Evolutionary conservation across 2,888 invertebrate genomes (phyloP).

Genomic region (Electrophaes corylata): DNA sequence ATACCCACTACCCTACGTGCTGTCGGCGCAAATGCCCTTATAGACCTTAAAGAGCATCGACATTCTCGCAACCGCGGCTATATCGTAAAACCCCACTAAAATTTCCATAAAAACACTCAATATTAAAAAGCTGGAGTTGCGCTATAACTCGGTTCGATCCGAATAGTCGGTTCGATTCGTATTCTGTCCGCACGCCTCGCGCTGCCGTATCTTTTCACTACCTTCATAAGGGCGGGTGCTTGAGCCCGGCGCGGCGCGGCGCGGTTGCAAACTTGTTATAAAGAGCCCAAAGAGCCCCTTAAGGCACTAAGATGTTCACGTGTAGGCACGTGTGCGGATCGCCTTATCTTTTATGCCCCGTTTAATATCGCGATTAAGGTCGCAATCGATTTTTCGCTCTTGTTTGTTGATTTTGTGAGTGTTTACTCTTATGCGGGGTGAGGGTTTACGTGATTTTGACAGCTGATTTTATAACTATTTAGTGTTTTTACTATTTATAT

Average conservation of each 20-base stretch:
- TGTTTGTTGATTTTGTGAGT: constrained; percentile 53
- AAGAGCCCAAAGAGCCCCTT: constrained; percentile 66
- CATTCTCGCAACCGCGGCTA: constrained; percentile 49
- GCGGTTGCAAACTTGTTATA: constrained; percentile 71
- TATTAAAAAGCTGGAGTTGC: constrained; percentile 70
- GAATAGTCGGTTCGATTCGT: constrained; percentile 56
- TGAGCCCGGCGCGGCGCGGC: constrained; percentile 53
- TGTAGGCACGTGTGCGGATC: constrained; percentile 57
- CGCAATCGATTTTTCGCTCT: constrained; percentile 54
- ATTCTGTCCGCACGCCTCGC: constrained; percentile 63
- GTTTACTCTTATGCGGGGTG: constrained; percentile 47
- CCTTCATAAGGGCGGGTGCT: constrained; percentile 66
- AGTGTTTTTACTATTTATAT: neutral
- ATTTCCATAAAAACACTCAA: constrained; percentile 68
- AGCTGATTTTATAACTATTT: constrained; percentile 32
- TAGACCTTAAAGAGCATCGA: constrained; percentile 49
- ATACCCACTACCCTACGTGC: constrained; percentile 37
- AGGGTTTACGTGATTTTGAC: constrained; percentile 37
- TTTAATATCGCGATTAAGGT: constrained; percentile 61
- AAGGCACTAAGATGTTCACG: constrained; percentile 53
- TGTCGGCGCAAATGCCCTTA: constrained; percentile 38
- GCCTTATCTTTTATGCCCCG: constrained; percentile 61
- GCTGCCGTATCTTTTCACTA: constrained; percentile 74
- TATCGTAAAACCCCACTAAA: constrained; percentile 57
- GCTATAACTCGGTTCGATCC: constrained; percentile 61